Base-by-base conservation (phyloP, 2,888 invertebrate species). In the Orthosia gothica region DNA sequence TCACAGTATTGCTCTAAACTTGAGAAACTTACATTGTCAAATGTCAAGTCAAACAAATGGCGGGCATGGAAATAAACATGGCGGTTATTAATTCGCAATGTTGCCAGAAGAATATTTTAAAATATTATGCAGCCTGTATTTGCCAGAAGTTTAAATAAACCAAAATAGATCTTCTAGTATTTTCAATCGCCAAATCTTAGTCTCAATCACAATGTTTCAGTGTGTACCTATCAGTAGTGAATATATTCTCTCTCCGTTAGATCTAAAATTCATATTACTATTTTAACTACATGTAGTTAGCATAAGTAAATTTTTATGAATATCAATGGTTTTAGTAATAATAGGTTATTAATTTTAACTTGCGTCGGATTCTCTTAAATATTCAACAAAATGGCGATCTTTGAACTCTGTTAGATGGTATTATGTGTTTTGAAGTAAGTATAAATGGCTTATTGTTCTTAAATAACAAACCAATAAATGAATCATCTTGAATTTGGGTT, bases 361-460 rank as follows among this genome's bases (percentile, higher is more conserved):
- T 95, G 94, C 96, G 95, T 95, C 96, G 95, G 94, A 94, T 92
- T 91, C 85, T 89, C 86, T 86, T 88, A 74, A 89, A 87, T 88
- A 89, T 81, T 90, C 85, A 88, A 86, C 84, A 84, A 89, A 86
- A 88, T 88, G 89, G 86, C 89, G 89, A 93, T 92, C 90, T 94
- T 93, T 91, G 87, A 93, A 89, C 91, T 93, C 91, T 93, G 83
- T 93, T 94, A 94, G 93, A 92, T 90, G 89, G 88, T 88, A 89
- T 89, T 89, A 92, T 92, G 92, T 94, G 92, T 94, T 95, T 95
- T 92, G 88, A 93, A 93, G 88, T 95, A 93, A 92, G 91, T 94
- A 91, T 94, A 89, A 90, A 94, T 93, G 93, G 96, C 96, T 96
- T 96, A 95, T 93, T 92, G 94, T 94, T 93, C 95, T 95, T 93